Evolutionary conservation across 2,113 vertebrate genomes (phyloP), one percentile per base, ranked within the genome.

Genomic region (Ardeotis arabs): DNA sequence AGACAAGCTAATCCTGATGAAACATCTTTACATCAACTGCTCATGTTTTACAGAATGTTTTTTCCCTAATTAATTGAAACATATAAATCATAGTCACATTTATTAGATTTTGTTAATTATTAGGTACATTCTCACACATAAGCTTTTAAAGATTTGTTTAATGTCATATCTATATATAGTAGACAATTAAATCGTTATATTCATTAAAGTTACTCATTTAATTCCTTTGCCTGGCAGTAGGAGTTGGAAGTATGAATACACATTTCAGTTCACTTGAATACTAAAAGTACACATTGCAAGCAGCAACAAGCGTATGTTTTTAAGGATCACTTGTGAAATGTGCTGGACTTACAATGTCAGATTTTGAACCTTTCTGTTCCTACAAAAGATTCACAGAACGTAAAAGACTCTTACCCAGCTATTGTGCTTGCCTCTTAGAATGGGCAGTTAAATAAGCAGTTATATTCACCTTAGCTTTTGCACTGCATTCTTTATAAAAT

Each of bases 31-130:
- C 39, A 80, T 93, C 87, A 83, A 63, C 39, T 62, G 55, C n/a
- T 87, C 59, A 53, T 75, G 77, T 84, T 90, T 92, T 78, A 78
- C 66, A 96, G 83, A 89, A 95, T 69, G 70, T 89, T 94, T 95
- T 87, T 87, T 89, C 74, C 75, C 55, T 93, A 97, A 96, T 87
- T 73, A 72, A 78, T 84, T 95, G 80, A 91, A 84, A 95, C 84
- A 93, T 84, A 68, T 92, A 91, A 66, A 90, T 93, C 63, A 87
- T 21, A 84, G 59, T 94, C 92, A 95, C 55, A 95, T 92, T 94
- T 94, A 95, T 91, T 84, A 96, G 79, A 39, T 89, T 93, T 94
- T 93, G 53, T 86, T 91, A 95, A 89, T 93, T 95, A 78, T 85
- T 93, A 92, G 73, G 69, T 91, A 94, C 47, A 28, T 95, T 88